Base-by-base conservation (phyloP, 2,888 invertebrate genomes). In the Trissolcus brochymenae region DNA sequence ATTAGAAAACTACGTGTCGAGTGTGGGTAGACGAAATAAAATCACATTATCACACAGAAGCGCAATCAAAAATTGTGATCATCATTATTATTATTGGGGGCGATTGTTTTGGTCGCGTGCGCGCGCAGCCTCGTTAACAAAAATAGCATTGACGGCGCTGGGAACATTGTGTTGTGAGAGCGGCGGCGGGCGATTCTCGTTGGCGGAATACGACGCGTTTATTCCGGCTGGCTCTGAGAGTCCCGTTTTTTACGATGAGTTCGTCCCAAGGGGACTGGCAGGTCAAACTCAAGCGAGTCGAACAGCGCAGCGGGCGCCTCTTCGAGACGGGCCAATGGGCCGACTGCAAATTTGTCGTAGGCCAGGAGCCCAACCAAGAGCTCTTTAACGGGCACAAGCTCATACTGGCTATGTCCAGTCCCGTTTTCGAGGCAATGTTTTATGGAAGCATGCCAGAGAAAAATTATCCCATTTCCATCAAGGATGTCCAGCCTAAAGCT, bases 361-460 rank as follows among this genome's bases (percentile, higher is more conserved):
- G 96, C 0, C 92, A 93, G 7, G 94, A 94, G 83, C 93, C 94
- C 0, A 93, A 94, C 84, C 95, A 95, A 85, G 92, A 94, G 82
- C 90, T 93, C 0, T 90, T 96, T 29, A 91, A 93, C 76, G 95
- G 94, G 0, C 96, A 96, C 87, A 95, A 95, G 87, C 89, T 96
- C 40, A 92, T 96, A 75, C 89, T 96, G 65, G 95, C 96, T 0
- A 96, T 95, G 95, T 94, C 95, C 0, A 95, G 95, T 78, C 96
- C 96, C 0, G 96, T 96, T 0, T 96, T 96, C 85, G 95, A 96
- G 85, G 94, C 95, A 0, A 96, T 96, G 96, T 96, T 96, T 85
- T 95, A 91, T 84, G 96, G 96, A 0, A 94, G 94, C 21, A 93
- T 96, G 91, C 93, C 95, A 0, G 95, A 96, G 84, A 94, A 94